phyloP scores from a whole-genome alignment of 2,113 vertebrate genomes.

The Symphodus melops region DNA sequence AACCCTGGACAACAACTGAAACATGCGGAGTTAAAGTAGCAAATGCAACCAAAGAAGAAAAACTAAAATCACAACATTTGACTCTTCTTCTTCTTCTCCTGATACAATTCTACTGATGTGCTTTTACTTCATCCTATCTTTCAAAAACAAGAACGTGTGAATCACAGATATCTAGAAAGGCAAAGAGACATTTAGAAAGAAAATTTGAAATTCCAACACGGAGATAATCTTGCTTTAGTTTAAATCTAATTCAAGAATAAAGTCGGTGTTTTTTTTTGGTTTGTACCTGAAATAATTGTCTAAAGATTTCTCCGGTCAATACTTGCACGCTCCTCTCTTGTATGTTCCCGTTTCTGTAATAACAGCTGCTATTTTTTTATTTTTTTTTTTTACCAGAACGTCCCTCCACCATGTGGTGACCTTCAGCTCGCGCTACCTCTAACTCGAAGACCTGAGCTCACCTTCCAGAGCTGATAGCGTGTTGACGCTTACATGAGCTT shows the following conservation, averaged over 20 bases:
- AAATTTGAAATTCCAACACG: no score
- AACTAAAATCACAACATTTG: conserved; percentile 1
- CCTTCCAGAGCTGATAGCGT: conserved; percentile 29
- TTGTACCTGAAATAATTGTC: neutral
- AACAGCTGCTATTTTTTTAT: conserved; percentile 25
- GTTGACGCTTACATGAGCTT: conserved; percentile 36
- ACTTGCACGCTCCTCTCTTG: conserved; percentile 8
- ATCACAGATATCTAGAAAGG: no score
- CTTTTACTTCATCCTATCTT: no score
- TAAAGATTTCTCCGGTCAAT: neutral
- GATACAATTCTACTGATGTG: no score
- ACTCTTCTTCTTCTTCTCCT: no score
- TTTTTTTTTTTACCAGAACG: no score
- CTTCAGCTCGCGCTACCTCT: no score
- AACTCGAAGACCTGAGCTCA: conserved; percentile 32
- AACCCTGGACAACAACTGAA: conserved; percentile 42
- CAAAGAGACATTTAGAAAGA: neutral
- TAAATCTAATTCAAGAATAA: neutral
- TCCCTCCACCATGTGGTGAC: conserved; percentile 39
- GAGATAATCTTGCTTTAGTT: no score
- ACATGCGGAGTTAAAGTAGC: conserved; percentile 21
- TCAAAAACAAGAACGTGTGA: no score
- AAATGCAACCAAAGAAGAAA: conserved; percentile 13
- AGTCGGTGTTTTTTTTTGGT: neutral
- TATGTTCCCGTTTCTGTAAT: conserved; percentile 9